These are phyloP conservation scores for Acrocephalus scirpaceus DNA, from an alignment of 2,797 vertebrate species.

Conservation along the genomic window DNA sequence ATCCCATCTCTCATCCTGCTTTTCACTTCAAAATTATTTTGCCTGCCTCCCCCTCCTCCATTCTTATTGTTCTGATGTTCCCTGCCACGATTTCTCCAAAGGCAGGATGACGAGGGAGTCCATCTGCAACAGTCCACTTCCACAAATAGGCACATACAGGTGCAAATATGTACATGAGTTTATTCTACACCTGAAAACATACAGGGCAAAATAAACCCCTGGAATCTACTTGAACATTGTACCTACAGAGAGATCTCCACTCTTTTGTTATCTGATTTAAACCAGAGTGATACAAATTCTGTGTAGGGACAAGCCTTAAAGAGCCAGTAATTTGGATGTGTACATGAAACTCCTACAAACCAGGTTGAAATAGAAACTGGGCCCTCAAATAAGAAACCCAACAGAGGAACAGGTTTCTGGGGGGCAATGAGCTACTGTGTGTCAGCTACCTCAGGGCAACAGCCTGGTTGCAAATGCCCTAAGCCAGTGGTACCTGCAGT, in stretches of 20 bases:
- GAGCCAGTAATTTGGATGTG: background rate
- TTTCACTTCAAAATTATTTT: background rate
- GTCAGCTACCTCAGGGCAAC: background rate
- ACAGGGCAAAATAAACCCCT: background rate
- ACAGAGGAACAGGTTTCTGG: background rate
- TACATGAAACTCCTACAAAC: background rate
- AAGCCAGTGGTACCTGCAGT: background rate
- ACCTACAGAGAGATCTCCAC: background rate
- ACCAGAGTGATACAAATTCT: background rate
- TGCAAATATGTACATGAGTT: background rate
- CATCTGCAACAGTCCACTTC: background rate
- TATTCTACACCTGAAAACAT: background rate
- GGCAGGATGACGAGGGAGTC: fast-evolving
- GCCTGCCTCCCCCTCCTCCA: background rate
- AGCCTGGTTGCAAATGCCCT: background rate
- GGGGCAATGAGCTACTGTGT: background rate
- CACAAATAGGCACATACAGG: background rate
- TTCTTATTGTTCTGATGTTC: background rate
- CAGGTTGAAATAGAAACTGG: background rate
- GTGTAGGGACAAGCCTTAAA: background rate
- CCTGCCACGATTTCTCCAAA: background rate
- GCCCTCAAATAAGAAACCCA: background rate
- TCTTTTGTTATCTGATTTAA: background rate
- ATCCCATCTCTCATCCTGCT: background rate
- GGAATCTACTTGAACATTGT: background rate